Evolutionary conservation across 2,113 vertebrate genomes (phyloP).

Genomic region (Callorhinus ursinus): DNA sequence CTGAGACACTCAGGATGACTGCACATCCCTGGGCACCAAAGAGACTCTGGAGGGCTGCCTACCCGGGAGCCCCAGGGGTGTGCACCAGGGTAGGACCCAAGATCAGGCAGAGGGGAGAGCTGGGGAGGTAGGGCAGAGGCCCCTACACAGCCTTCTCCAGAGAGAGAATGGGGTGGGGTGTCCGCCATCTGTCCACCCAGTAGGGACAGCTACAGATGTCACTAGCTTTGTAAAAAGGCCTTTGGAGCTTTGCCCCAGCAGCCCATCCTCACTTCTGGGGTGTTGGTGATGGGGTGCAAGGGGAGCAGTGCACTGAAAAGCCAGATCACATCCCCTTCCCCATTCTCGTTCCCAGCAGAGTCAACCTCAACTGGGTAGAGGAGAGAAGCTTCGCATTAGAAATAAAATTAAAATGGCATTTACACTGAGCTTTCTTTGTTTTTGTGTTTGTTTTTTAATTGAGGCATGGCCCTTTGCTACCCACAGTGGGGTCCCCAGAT

Average conservation of each 20-base stretch:
- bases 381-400: background rate
- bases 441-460: background rate
- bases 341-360: background rate
- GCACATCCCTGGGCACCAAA: background rate
- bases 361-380: background rate
- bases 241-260: background rate
- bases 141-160: background rate
- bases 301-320: background rate
- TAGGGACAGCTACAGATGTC: background rate
- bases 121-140: background rate
- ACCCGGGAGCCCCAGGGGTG: background rate
- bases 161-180: background rate
- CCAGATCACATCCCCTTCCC: background rate
- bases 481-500: background rate
- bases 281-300: background rate
- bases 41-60: no score
- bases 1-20: background rate
- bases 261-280: background rate
- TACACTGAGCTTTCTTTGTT: background rate
- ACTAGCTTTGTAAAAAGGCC: background rate
- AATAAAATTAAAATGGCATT: background rate
- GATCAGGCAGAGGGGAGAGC: background rate
- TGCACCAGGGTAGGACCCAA: rapidly evolving
- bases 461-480: background rate
- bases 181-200: background rate